Evolutionary conservation across 1,140 invertebrate genomes (phyloP), one percentile per base, ranked within the genome.

Genomic region (Bombus impatiens): DNA sequence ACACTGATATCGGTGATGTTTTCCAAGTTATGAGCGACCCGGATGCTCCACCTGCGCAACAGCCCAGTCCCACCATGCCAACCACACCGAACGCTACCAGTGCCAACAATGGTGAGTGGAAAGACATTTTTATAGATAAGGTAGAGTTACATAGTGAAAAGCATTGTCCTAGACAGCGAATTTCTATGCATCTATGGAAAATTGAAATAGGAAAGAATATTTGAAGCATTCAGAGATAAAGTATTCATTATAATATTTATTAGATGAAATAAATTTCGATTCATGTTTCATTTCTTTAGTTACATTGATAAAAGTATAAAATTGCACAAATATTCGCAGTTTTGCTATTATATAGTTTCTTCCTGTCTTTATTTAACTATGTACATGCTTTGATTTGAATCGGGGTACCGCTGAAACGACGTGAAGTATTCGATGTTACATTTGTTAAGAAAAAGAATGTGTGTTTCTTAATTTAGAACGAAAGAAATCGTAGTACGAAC

Each of bases 1-100:
- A 96, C 78, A 97, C 98, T 22, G 98, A 98, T 91, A 97, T 98
- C 71, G 97, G 96, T 22, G 98, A 98, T 92, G 96, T 98, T 68
- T 98, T 98, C 95, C 97, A 98, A 95, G 97, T 98, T 70, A 96
- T 97, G 76, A 96, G 97, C 86, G 96, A 97, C 92, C 96, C 96
- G n/a, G 95, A 96, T 62, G 96, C 95, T 75, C 94, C 96, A 65
- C 53, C 92, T 8, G 86, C 91, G 78, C 93, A 94, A 76, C 94
- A 93, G 83, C 78, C 93, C 62, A 94, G 94, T 87, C 94, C 94
- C 32, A 92, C 91, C 37, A 93, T 94, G 18, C 94, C 94, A 82
- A 95, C 86, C 90, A 96, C 94, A 89, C 96, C 86, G 94, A 96
- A 93, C 94, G 95, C 93, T 92, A 92, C 93, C 88, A 96, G 91